Evolutionary conservation across 2,113 vertebrate species (phyloP), one percentile per base, ranked within the genome.

Genomic region (Pituophis catenifer): DNA sequence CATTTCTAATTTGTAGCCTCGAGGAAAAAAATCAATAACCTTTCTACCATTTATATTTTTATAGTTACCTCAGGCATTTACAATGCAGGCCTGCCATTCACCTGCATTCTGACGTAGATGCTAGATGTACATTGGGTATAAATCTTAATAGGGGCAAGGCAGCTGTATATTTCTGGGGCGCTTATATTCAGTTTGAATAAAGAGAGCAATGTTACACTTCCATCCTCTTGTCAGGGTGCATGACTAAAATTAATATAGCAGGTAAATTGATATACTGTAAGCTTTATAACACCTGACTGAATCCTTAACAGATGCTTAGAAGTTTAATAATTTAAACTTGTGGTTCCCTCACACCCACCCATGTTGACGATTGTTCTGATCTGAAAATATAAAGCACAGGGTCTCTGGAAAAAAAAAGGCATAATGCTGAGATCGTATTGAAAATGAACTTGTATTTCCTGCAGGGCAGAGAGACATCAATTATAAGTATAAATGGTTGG

Each of bases 1-100:
- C 94, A 95, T 96, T 97, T 97, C 96, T 97, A 97, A 98, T 98
- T 97, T 98, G 98, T 95, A 97, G 97, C 94, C 94, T 96, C 6
- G 21, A 90, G 91, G 87, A 90, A 91, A 95, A 92, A 93, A 95
- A 95, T 97, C 97, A 95, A 95, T 97, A 94, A 94, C 92, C 89
- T 95, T 81, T 5, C 93, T 48, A 55, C 95, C 88, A 91, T 97
- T 97, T 94, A 1, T 94, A 91, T 95, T 95, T 96, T 97, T 85
- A 91, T 94, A 65, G 96, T 95, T 96, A 95, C 95, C 95, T 95
- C 94, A 89, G 95, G 96, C 97, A 96, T 96, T 65, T 57, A 88
- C 95, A 96, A 95, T 94, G 93, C 94, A 93, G 94, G 88, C 92
- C 96, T 96, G 95, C 93, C 93, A 92, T 94, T 95, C 95, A 93